Percentiles rank a stretch among this genome's conserved stretches.
Conservation (phyloP, 2,113 vertebrate genomes). For the Hypanus sabinus region DNA sequence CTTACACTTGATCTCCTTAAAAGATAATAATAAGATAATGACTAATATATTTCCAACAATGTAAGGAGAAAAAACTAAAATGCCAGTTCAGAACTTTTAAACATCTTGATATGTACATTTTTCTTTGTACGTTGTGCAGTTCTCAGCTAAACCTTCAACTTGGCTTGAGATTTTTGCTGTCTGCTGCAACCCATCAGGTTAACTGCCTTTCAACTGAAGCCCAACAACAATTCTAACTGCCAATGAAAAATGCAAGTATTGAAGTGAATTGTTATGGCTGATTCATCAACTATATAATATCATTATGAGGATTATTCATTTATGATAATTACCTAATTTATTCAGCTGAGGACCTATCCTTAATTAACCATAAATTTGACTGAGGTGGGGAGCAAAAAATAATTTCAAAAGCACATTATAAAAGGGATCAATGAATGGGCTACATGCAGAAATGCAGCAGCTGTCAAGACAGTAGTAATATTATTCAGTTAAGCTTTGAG, state of each 20-base stretch:
- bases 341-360: not conserved
- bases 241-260: not conserved
- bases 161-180: not conserved
- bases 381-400: not conserved
- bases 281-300: not conserved
- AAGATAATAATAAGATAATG: not conserved
- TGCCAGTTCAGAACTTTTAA: not conserved
- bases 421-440: conserved; percentile 14
- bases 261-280: not conserved
- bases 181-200: not conserved
- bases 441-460: not conserved
- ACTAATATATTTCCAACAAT: not conserved
- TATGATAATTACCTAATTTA: not conserved
- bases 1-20: not conserved
- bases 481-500: not conserved
- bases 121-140: not conserved
- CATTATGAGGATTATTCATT: not conserved
- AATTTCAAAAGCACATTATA: not conserved
- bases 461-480: not conserved
- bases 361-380: not conserved
- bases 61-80: not conserved
- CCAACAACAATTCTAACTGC: not conserved
- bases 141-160: not conserved
- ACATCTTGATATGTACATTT: not conserved
- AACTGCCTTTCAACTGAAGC: not conserved